These are phyloP conservation scores for Drosophila affinis DNA, from an alignment of 2,888 invertebrate genomes.

Conservation along the genomic window DNA sequence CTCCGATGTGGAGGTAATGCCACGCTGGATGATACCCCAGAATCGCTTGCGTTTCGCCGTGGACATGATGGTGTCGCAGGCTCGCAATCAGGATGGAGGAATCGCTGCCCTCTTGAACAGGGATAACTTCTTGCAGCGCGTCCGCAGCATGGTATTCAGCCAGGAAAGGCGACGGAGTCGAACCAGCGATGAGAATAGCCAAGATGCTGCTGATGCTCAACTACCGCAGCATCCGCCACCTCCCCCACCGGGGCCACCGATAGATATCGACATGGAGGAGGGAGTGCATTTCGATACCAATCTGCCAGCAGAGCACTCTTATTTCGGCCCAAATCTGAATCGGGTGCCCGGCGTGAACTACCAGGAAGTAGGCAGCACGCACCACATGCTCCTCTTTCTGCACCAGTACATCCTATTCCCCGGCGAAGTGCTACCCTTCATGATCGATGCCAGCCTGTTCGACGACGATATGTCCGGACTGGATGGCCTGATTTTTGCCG, in stretches of 20 bases:
- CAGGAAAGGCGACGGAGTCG: conserved; percentile 65
- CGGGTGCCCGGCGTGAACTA: conserved; percentile 88
- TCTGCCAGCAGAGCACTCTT: conserved; percentile 85
- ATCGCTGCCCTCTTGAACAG: conserved; percentile 62
- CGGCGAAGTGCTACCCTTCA: conserved; percentile 91
- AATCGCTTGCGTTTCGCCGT: conserved; percentile 63
- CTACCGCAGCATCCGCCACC: conserved; percentile 16
- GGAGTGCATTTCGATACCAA: conserved; percentile 84
- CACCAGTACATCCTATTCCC: conserved; percentile 89
- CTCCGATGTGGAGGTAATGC: conserved; percentile 55
- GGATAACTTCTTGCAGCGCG: conserved; percentile 74
- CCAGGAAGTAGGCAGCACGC: conserved; percentile 85
- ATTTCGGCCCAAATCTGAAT: conserved; percentile 84
- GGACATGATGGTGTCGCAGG: conserved; percentile 59
- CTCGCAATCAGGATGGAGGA: conserved; percentile 62
- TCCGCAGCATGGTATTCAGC: conserved; percentile 78
- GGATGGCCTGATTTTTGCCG: conserved; percentile 81
- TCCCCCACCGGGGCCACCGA: conserved; percentile 15
- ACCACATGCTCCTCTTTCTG: conserved; percentile 86
- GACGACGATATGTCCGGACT: conserved; percentile 74
- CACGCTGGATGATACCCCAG: conserved; percentile 68
- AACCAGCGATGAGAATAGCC: conserved; percentile 37
- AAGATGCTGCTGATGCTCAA: conserved; percentile 28
- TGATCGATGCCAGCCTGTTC: conserved; percentile 84
- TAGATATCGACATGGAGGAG: conserved; percentile 57